Conservation (phyloP, 2,888 invertebrate genomes). For the Tetranychus truncatus region DNA sequence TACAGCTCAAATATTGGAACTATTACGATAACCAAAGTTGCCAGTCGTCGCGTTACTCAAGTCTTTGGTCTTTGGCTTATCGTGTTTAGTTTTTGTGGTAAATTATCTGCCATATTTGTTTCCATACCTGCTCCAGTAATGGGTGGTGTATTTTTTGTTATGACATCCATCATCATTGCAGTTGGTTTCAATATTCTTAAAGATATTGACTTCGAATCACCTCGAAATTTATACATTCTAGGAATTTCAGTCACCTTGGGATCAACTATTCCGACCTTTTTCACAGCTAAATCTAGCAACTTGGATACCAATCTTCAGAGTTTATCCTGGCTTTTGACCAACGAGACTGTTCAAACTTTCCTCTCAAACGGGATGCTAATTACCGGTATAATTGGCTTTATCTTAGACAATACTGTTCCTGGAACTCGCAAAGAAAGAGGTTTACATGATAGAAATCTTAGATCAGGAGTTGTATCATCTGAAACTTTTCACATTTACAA, state of each 20-base stretch:
- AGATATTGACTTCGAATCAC: conserved; percentile 59
- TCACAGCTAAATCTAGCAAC: conserved; percentile 21
- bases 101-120: conserved; percentile 22
- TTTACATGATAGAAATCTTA: neutral
- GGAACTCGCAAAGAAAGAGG: conserved; percentile 36
- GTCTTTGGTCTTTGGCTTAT: conserved; percentile 11
- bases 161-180: conserved; percentile 32
- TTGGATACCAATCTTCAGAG: neutral
- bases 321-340: neutral
- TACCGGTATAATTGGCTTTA: conserved; percentile 50
- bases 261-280: conserved; percentile 34
- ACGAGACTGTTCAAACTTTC: conserved; percentile 30
- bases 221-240: conserved; percentile 68
- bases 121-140: conserved; percentile 36
- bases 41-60: conserved; percentile 16
- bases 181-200: conserved; percentile 50
- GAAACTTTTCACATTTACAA: neutral
- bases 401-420: conserved; percentile 55
- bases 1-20: conserved; percentile 37
- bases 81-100: conserved; percentile 33
- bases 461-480: neutral
- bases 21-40: conserved; percentile 25
- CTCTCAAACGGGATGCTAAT: conserved; percentile 57
- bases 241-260: conserved; percentile 74
- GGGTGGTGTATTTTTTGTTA: conserved; percentile 33